Evolutionary conservation across 2,113 vertebrate genomes (phyloP), one percentile per base, ranked within the genome.

Genomic region (Anolis carolinensis): DNA sequence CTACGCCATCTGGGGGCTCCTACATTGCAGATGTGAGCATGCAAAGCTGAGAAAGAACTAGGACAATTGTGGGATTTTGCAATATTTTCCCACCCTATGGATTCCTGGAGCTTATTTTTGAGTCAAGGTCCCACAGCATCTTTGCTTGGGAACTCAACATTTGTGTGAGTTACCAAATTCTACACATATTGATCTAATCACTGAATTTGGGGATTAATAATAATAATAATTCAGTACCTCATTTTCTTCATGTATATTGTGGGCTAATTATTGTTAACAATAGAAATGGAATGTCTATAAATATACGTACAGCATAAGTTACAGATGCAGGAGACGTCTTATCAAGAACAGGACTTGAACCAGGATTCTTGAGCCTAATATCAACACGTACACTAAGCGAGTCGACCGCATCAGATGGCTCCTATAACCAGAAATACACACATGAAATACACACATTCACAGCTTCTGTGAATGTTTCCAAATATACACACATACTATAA

Each of bases 231-330:
- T 1, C 13, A 70, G 21, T 50, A 36, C 34, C n/a, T 2, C 3
- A 1, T 32, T 59, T 52, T n/a, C 34, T 85, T 32, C 32, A 55
- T 25, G 20, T 11, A 14, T 13, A 36, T 11, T 55, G 5, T 21
- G 32, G 36, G 62, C 7, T 23, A 68, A 30, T 8, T 65, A 52
- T 68, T 68, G n/a, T 18, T 68, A 30, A 63, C 13, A n/a, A 8
- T 50, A 14, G 5, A 74, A 81, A 68, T 65, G 39, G 30, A 62
- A 20, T 77, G 8, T 20, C 39, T 71, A 20, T 44, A 7, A 34
- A 7, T 1, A 16, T 86, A 97, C 98, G 98, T 95, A 99, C 98
- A 86, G 96, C 97, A 59, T 97, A 98, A 82, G 97, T 95, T 83
- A 96, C 97, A 89, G 97, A 95, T 1, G 76, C 93, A 36, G 96